These are phyloP conservation scores for Hydrophis major DNA, from an alignment of 2,797 vertebrate species.

Conservation along the genomic window DNA sequence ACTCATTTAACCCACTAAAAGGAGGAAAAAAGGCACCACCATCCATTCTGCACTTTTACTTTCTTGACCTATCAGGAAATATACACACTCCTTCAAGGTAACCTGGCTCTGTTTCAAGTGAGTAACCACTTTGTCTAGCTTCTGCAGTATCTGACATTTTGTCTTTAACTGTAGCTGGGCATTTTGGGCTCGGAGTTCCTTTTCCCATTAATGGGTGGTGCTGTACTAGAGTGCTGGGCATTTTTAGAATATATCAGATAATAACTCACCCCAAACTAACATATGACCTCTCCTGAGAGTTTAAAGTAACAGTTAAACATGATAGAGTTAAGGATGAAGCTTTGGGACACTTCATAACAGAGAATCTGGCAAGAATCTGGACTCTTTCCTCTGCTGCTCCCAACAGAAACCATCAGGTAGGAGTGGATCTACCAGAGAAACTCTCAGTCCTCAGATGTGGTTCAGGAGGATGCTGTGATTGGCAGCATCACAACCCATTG, in stretches of 20 bases:
- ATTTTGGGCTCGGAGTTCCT: not conserved
- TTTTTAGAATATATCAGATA: not conserved
- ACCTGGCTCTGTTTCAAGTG: not conserved
- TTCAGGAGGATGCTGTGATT: not conserved
- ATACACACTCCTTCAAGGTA: not conserved
- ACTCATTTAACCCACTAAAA: not conserved
- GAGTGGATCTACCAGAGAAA: not conserved
- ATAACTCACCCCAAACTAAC: not conserved
- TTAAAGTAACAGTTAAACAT: not conserved
- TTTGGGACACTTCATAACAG: not conserved
- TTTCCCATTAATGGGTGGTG: not conserved
- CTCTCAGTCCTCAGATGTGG: not conserved
- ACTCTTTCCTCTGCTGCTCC: not conserved
- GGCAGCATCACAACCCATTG: not conserved
- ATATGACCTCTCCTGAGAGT: not conserved
- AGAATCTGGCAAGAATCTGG: not conserved
- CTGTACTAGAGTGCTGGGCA: not conserved
- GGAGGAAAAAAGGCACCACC: not conserved
- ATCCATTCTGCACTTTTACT: not conserved
- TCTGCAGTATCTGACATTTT: not conserved
- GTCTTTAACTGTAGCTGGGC: not conserved
- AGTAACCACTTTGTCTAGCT: not conserved
- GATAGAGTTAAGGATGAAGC: not conserved
- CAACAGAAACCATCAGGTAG: not conserved
- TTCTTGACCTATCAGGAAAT: not conserved